Conservation (phyloP, 2,113 vertebrate species). For the Chrysemys picta region DNA sequence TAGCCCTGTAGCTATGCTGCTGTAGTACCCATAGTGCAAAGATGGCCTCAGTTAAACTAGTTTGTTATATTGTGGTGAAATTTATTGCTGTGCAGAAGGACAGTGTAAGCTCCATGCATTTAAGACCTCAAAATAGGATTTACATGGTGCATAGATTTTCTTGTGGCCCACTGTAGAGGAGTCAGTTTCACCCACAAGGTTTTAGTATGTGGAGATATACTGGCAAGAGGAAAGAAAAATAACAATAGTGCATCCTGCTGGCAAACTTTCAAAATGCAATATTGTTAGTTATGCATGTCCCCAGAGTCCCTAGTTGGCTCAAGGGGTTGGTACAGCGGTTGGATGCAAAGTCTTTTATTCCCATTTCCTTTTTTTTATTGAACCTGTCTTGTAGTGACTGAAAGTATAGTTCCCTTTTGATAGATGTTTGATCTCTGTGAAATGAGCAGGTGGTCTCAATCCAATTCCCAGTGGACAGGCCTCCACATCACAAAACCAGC, state of each 20-base stretch:
- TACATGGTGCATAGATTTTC: neutral
- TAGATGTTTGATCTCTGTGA: neutral
- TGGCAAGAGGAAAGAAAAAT: constrained; percentile 37
- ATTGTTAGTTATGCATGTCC: constrained; percentile 27
- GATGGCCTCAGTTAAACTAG: neutral
- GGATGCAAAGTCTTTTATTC: constrained; percentile 16
- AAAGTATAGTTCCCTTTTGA: neutral
- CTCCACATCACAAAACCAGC: neutral
- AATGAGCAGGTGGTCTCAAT: neutral
- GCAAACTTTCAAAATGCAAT: neutral
- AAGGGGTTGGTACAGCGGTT: neutral
- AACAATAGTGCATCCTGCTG: constrained; percentile 12
- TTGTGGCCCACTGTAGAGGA: constrained; percentile 7
- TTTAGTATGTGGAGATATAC: constrained; percentile 52
- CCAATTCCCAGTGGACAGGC: neutral
- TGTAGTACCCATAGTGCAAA: neutral
- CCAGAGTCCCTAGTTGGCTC: constrained; percentile 3
- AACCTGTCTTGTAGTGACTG: neutral
- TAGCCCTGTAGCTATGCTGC: neutral
- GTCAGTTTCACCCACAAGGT: constrained; percentile 56
- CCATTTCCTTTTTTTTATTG: neutral
- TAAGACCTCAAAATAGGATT: neutral
- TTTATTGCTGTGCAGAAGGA: neutral
- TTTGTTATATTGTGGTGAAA: neutral
- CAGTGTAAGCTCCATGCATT: neutral